Base-by-base conservation (phyloP, 2,888 invertebrate genomes). In the Torymus auratus region DNA sequence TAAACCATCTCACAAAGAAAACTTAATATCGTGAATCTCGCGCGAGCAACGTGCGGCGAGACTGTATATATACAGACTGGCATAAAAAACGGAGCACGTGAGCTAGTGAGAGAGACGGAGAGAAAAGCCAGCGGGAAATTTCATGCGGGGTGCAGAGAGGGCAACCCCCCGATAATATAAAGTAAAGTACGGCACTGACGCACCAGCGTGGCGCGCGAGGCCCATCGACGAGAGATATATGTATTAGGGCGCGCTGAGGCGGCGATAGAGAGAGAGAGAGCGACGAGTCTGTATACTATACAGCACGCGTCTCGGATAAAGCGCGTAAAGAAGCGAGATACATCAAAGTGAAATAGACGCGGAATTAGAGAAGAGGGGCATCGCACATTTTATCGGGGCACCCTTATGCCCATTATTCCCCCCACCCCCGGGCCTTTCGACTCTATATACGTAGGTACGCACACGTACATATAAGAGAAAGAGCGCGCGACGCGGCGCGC, bases 161-260 rank as follows among this genome's bases (percentile, higher is more conserved):
- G 55, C 72, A 68, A 67, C 78, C 80, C 71, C 62, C 78, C 71
- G 80, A 73, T 71, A 75, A 84, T 84, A 85, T 80, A 83, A 83
- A 83, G 82, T 84, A 82, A 84, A 82, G 78, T 80, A 80, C 70
- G 75, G 60, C 83, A 83, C 83, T 83, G 83, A 78, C 83, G 84
- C 83, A 83, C 81, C 83, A 83, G 83, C 83, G n/a, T n/a, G 84
- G 79, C 81, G 84, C 84, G 83, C 83, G 84, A 80, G 81, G 84
- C 84, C 91, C 60, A 80, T 70, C 41, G 90, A 91, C 88, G 88
- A 89, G 89, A 91, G 92, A 92, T 92, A 92, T 92, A 92, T 91
- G 92, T 91, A 90, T 91, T 90, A n/a, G 52, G 61, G 71, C n/a
- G 69, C 69, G 91, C 91, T 91, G 86, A 86, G 86, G 88, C 86